A percentile compares a stretch with the other conserved stretches of the same genome.
Evolutionary conservation across 2,888 invertebrate genomes (phyloP).

Genomic region (Euplexia lucipara): DNA sequence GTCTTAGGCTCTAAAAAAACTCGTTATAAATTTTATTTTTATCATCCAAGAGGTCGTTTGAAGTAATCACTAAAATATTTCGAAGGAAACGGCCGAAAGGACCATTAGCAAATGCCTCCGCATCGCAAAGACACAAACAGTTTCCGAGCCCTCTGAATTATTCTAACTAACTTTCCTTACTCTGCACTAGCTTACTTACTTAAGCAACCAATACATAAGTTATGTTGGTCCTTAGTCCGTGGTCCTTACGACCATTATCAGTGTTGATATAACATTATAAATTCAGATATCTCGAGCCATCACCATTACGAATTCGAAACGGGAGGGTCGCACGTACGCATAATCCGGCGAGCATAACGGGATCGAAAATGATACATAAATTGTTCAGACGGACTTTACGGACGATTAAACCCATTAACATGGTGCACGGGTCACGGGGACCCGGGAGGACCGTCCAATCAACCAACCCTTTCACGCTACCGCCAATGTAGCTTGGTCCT

Average conservation of each 20-base stretch:
- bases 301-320: conserved; percentile 79
- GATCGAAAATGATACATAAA: conserved; percentile 91
- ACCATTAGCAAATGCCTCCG: conserved; percentile 50
- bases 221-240: conserved; percentile 43
- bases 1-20: conserved; percentile 3
- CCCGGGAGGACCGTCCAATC: conserved; percentile 82
- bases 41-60: conserved; percentile 19
- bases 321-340: conserved; percentile 79
- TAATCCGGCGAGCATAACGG: conserved; percentile 88
- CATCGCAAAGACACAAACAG: conserved; percentile 44
- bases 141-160: conserved; percentile 45
- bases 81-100: conserved; percentile 24
- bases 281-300: conserved; percentile 83
- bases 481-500: conserved; percentile 53
- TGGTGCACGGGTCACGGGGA: conserved; percentile 83
- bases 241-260: conserved; percentile 64
- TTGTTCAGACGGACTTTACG: conserved; percentile 86
- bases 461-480: conserved; percentile 82
- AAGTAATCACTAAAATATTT: conserved; percentile 50
- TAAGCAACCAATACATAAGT: conserved; percentile 52
- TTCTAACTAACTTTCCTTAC: conserved; percentile 32
- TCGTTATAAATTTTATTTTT: conserved; percentile 19
- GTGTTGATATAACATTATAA: conserved; percentile 75
- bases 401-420: conserved; percentile 90
- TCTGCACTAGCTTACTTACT: conserved; percentile 41